Base-by-base conservation (phyloP, 2,113 vertebrate species). In the Apeltes quadracus region DNA sequence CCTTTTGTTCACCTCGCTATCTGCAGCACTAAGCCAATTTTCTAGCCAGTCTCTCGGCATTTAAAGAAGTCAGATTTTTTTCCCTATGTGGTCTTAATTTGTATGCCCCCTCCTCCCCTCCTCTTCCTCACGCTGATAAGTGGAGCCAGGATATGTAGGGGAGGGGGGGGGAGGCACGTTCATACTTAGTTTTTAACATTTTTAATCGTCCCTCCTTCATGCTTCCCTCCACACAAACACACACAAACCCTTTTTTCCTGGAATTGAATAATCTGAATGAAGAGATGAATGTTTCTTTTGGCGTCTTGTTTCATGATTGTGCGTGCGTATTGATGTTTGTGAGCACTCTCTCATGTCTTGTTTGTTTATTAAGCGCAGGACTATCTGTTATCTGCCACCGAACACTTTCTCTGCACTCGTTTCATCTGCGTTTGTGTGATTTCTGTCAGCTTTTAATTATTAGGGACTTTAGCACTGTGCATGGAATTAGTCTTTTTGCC, bases 1-100 rank as follows among this genome's bases (percentile, higher is more conserved):
- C 90, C 93, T 93, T 96, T 96, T 96, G 92, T 97, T 95, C 94
- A 88, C 82, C 82, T 92, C 78, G 94, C 94, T 93, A 94, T 95
- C 94, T 95, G 90, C 84, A 84, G 89, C 91, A 81, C 92, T 97
- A 97, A 97, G 95, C 95, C 96, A 96, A 97, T 98, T 98, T 97
- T 97, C 95, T 96, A 94, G 95, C 95, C 95, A 94, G 92, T 94
- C 94, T 94, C 87, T 90, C 92, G 86, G 91, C 92, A 91, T 94
- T 96, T 95, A 93, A 94, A 94, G 94, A 95, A 94, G 90, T 95
- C 88, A 88, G 91, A 92, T 89, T 95, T 94, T 85, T 89, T 95
- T 94, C 93, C 92, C 85, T 95, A 92, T 92, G 91, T 94, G 92
- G 94, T 94, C 92, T 96, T 96, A 94, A 95, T 96, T 92, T 92